Percentiles rank a stretch among this genome's conserved stretches.
phyloP scores from a whole-genome alignment of 2,113 vertebrate genomes.

The Corythornis cristatus region DNA sequence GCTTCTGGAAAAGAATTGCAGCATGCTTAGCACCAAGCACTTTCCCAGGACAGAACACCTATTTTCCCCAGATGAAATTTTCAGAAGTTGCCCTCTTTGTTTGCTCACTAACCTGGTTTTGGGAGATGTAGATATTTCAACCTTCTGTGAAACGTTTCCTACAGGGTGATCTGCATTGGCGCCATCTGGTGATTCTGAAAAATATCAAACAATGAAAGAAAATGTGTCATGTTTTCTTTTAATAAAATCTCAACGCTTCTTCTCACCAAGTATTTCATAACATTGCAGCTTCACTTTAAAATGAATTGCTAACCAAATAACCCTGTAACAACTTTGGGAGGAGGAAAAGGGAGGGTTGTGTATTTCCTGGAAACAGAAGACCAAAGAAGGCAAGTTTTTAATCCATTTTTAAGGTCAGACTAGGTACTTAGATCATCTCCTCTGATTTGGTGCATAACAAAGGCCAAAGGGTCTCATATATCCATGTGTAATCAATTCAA shows the following conservation, averaged over 20 bases:
- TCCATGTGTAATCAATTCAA: neutral
- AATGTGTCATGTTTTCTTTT: neutral
- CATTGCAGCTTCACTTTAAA: neutral
- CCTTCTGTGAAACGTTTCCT: neutral
- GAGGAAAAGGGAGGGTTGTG: neutral
- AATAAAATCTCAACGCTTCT: neutral
- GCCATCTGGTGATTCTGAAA: conserved; percentile 61
- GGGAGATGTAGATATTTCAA: neutral
- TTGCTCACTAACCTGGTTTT: neutral
- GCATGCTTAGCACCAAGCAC: neutral
- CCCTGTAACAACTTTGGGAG: neutral
- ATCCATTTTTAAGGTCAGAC: neutral
- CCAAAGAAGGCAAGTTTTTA: neutral
- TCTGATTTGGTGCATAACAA: neutral
- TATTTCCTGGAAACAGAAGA: neutral
- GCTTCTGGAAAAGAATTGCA: neutral
- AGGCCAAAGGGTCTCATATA: neutral
- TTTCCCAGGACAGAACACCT: neutral
- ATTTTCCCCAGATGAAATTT: neutral
- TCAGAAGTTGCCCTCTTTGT: neutral
- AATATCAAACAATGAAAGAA: neutral
- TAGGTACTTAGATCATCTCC: neutral
- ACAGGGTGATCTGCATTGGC: neutral
- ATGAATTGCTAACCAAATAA: neutral
- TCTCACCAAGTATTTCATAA: neutral